Conservation (phyloP, 2,888 invertebrate genomes). For the Callyntrura guangdongensis region DNA sequence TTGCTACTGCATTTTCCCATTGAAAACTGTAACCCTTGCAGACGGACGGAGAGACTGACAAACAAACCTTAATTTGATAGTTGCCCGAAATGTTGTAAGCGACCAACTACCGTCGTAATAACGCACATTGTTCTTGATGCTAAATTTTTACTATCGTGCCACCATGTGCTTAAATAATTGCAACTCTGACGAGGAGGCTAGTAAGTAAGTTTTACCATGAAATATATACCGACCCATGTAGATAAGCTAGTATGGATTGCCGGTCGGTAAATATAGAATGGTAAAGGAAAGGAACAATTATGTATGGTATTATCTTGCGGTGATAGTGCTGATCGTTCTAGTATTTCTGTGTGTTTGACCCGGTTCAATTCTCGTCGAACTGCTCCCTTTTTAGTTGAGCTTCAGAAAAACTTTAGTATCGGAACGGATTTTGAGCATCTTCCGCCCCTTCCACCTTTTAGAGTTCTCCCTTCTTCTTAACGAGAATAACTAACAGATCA, state of each 20-base stretch:
- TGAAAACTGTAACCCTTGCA: too few species aligned
- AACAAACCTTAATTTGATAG: too few species aligned
- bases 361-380: conserved; percentile 39
- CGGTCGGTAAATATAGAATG: not conserved
- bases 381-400: conserved; percentile 19
- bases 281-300: not conserved
- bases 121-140: too few species aligned
- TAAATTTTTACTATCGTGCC: too few species aligned
- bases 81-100: too few species aligned
- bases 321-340: conserved; percentile 28
- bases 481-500: conserved; percentile 81
- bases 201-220: not conserved
- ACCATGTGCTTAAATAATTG: too few species aligned
- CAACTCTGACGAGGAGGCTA: not conserved
- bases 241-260: conserved; percentile 2
- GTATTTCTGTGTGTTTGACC: conserved; percentile 46
- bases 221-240: not conserved
- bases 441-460: conserved; percentile 68
- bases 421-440: conserved; percentile 68
- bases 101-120: too few species aligned
- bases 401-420: conserved; percentile 41
- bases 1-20: too few species aligned
- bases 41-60: too few species aligned
- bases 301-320: conserved; percentile 10
- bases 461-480: conserved; percentile 60